Evolutionary conservation across 2,113 vertebrate genomes (phyloP).

Genomic region (Theropithecus gelada): DNA sequence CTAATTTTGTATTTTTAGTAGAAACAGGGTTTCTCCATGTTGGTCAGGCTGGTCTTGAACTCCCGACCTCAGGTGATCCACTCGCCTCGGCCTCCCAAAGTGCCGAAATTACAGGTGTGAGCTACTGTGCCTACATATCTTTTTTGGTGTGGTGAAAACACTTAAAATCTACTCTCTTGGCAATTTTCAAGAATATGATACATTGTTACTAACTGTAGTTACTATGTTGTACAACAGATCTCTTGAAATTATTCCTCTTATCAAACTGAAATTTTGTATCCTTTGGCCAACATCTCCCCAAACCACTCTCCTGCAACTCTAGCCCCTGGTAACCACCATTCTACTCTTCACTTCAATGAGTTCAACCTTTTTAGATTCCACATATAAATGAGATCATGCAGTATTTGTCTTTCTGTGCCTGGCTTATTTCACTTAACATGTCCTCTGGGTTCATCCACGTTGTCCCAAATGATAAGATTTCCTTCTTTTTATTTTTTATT

Average conservation of each 20-base stretch:
- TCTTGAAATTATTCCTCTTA: neutral
- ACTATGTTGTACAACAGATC: neutral
- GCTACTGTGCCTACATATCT: neutral
- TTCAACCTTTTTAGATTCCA: neutral
- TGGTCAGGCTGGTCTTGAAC: no score
- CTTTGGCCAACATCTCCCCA: neutral
- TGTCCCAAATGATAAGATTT: neutral
- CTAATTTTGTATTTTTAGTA: no score
- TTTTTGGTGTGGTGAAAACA: neutral
- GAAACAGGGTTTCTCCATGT: no score
- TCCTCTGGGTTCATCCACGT: neutral
- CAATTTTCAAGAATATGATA: neutral
- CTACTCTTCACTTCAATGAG: neutral
- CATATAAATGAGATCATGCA: neutral
- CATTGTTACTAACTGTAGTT: neutral
- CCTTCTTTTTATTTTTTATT: neutral
- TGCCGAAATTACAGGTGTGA: no score
- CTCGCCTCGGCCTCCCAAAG: no score
- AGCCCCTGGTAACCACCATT: neutral
- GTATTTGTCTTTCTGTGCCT: neutral
- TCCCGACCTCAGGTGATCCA: no score
- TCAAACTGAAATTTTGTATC: neutral
- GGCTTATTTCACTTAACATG: neutral
- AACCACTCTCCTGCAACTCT: neutral
- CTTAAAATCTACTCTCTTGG: neutral